Percentiles rank a stretch among this genome's conserved stretches.
Conservation (phyloP, 2,113 vertebrate species). For the Arothron firmamentum region DNA sequence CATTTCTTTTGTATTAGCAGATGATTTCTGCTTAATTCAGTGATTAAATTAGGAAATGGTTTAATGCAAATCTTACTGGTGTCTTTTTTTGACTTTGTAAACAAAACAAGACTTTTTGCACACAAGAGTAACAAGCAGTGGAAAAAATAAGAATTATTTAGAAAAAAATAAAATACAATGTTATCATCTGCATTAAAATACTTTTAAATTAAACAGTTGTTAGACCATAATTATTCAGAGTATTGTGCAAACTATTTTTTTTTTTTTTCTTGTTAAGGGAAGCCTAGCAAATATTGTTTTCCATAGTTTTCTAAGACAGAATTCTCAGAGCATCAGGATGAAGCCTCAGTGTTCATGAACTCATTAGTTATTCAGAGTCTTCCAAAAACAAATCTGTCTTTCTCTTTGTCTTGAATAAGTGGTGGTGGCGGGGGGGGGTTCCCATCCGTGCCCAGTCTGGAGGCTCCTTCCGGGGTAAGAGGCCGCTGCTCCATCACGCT, state of each 20-base stretch:
- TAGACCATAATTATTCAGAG: neutral
- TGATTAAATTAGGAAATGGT: slow-evolving; percentile 64
- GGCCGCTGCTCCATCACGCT: slow-evolving; percentile 56
- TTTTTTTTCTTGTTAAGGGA: too few species aligned
- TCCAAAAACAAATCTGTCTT: slow-evolving; percentile 49
- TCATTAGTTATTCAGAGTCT: slow-evolving; percentile 48
- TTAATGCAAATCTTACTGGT: slow-evolving; percentile 13
- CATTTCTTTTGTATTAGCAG: slow-evolving; percentile 57
- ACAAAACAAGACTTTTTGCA: slow-evolving; percentile 24
- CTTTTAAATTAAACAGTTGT: neutral
- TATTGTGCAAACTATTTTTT: too few species aligned
- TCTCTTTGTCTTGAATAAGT: slow-evolving; percentile 58
- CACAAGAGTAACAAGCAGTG: slow-evolving; percentile 4
- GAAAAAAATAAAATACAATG: neutral
- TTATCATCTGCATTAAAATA: slow-evolving; percentile 17
- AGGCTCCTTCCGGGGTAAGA: slow-evolving; percentile 56
- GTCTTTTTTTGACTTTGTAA: slow-evolving; percentile 16
- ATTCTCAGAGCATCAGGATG: slow-evolving; percentile 53
- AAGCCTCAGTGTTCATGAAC: slow-evolving; percentile 46
- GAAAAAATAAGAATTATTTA: neutral
- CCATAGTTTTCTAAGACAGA: neutral
- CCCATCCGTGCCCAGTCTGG: slow-evolving; percentile 57
- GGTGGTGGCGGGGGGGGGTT: slow-evolving; percentile 15
- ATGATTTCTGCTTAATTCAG: slow-evolving; percentile 63
- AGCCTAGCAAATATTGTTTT: too few species aligned